phyloP scores from a whole-genome alignment of 2,888 invertebrate genomes.

The Scelioninae gen. 2 region DNA sequence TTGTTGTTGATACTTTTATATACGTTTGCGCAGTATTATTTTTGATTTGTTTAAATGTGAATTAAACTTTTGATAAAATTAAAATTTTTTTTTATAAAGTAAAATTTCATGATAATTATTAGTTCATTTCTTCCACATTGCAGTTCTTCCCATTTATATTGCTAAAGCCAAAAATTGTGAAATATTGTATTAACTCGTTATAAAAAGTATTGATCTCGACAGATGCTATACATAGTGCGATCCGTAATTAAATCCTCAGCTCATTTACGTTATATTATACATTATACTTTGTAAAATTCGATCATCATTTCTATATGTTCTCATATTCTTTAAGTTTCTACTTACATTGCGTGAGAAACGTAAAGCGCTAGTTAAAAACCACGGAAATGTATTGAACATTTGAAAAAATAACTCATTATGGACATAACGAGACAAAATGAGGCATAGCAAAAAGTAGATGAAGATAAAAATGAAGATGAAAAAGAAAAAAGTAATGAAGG shows the following conservation, averaged over 20 bases:
- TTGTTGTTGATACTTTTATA: slow-evolving; percentile 6
- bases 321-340: slow-evolving; percentile 55
- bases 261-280: slow-evolving; percentile 1
- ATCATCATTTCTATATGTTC: slow-evolving; percentile 39
- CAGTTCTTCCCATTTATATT: slow-evolving; percentile 27
- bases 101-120: neutral
- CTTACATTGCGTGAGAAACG: slow-evolving; percentile 43
- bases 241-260: slow-evolving; percentile 42
- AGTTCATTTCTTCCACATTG: slow-evolving; percentile 22
- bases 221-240: slow-evolving; percentile 43
- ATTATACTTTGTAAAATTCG: slow-evolving; percentile 19
- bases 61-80: too few species aligned
- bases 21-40: neutral
- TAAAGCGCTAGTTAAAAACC: slow-evolving; percentile 16
- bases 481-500: slow-evolving; percentile 4
- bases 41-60: slow-evolving; percentile 4
- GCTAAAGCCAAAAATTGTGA: neutral
- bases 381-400: slow-evolving; percentile 34
- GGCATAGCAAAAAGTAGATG: slow-evolving; percentile 6
- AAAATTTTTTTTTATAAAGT: too few species aligned
- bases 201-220: slow-evolving; percentile 24
- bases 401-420: slow-evolving; percentile 23
- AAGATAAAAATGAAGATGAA: slow-evolving; percentile 5
- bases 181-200: neutral
- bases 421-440: slow-evolving; percentile 11